Base-by-base conservation (phyloP, 2,797 vertebrate genomes). In the Nyctalus aviator region DNA sequence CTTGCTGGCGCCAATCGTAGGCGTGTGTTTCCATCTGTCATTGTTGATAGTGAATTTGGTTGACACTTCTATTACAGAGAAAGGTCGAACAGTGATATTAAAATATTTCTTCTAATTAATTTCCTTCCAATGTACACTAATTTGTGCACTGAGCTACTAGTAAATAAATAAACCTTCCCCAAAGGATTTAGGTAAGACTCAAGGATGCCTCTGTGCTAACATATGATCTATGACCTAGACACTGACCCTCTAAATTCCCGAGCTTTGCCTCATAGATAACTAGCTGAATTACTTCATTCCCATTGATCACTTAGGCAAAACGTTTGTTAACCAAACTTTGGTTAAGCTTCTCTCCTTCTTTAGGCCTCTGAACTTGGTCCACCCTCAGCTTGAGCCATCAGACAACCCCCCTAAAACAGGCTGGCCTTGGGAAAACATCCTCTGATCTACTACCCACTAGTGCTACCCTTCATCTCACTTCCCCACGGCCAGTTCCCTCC, bases 211-310 rank as follows among this genome's bases (percentile, higher is more conserved):
- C 30, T 55, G 78, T 72, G 46, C 35, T 86, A 62, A 48, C 12
- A 44, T 53, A 53, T 75, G 44, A 75, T 9, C 50, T 55, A 77
- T 25, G 41, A 48, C 18, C 37, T 85, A 93, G n/a, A 86, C 84
- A 55, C 50, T 44, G 35, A 77, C 15, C 27, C 10, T 64, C 68
- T 44, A 50, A 53, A 35, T 79, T 88, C 10, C 66, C 23, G 6
- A 68, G 82, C 46, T 68, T 84, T 66, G 46, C 23, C 59, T 92
- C 46, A 37, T 66, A 90, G 72, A 37, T 48, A n/a, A 92, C 77
- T 66, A 59, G 27, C 55, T 86, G 30, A 77, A 83, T 35, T 46
- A 30, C 88, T 91, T 78, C 68, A 46, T 77, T 41, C 23, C 18
- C 55, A 41, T 6, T 37, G 35, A 72, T 44, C 37, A 88, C 30